Percentiles rank a stretch among this genome's conserved stretches.
These are phyloP conservation scores for Mormyrus proboscirostris DNA, from an alignment of 2,797 vertebrate species.

Conservation along the genomic window DNA sequence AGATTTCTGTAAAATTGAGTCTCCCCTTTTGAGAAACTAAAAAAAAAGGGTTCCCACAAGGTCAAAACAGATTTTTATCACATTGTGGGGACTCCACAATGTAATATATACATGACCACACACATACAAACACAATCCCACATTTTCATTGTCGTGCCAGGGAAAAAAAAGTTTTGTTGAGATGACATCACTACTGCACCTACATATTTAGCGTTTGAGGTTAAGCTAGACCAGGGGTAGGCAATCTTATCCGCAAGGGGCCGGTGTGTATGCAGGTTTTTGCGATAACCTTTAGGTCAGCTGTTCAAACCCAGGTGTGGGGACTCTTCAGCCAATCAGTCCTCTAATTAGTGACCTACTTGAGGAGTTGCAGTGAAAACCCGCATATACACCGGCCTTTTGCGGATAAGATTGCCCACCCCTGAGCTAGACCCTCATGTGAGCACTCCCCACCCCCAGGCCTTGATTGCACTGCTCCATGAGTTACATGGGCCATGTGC, in stretches of 20 bases:
- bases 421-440: neutral
- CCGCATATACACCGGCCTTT: no score
- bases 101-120: neutral
- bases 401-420: no score
- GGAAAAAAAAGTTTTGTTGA: neutral
- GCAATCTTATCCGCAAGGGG: no score
- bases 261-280: no score
- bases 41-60: neutral
- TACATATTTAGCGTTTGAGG: constrained; percentile 7
- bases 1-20: neutral
- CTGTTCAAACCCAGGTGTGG: no score
- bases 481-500: neutral
- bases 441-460: neutral
- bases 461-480: neutral
- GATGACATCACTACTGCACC: constrained; percentile 29
- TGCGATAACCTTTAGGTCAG: no score
- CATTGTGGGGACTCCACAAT: neutral
- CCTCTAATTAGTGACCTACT: no score
- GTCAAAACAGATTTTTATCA: neutral
- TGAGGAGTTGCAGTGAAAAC: no score
- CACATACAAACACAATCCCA: neutral
- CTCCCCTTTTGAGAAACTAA: neutral
- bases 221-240: no score
- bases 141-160: neutral
- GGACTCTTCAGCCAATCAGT: no score